Conservation (phyloP, 2,797 vertebrate genomes). For the Acropternis orthonyx region DNA sequence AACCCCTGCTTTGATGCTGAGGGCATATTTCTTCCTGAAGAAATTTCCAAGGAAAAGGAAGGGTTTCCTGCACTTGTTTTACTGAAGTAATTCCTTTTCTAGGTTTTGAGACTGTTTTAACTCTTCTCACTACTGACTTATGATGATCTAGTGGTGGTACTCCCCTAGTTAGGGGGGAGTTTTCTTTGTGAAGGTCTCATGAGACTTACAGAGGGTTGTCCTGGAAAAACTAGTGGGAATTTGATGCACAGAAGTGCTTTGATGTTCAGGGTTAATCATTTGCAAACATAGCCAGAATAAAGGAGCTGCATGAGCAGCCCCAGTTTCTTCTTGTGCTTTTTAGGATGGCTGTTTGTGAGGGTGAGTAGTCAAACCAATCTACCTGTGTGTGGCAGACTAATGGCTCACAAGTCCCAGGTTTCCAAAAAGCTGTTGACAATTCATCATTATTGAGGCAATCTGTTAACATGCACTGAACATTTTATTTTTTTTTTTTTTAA, state of each 20-base stretch:
- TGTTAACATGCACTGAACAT: neutral
- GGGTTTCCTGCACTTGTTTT: neutral
- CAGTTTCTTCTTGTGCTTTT: neutral
- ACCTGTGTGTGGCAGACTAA: neutral
- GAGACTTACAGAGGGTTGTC: neutral
- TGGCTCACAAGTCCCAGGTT: neutral
- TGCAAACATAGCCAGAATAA: neutral
- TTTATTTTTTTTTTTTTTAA: neutral
- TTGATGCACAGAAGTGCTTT: neutral
- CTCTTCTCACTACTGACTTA: neutral
- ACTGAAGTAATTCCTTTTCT: neutral
- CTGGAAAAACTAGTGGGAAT: neutral
- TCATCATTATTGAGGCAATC: neutral
- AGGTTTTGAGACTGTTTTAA: neutral
- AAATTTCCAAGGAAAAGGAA: neutral
- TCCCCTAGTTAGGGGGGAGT: neutral
- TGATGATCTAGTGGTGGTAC: rapidly evolving
- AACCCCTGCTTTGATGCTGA: neutral
- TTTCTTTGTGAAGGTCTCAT: neutral
- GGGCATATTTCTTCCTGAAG: neutral
- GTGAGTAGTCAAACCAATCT: neutral
- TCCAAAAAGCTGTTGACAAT: neutral
- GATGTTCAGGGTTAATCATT: neutral
- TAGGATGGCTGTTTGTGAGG: neutral
- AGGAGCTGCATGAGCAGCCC: neutral